phyloP scores from a whole-genome alignment of 1,140 invertebrate species.

The Prorops nasuta region DNA sequence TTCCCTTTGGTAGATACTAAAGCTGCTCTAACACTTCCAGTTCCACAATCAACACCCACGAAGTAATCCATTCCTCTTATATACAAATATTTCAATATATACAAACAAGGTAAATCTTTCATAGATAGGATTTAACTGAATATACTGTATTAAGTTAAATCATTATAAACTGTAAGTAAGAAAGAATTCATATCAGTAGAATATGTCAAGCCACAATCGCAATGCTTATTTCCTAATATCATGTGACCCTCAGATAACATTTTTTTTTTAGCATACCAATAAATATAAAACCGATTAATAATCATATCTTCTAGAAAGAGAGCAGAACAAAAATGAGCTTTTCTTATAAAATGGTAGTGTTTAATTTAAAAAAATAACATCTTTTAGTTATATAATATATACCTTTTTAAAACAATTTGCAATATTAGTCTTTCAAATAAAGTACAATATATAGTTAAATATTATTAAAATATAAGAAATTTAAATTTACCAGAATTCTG shows the following conservation, averaged over 20 bases:
- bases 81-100: constrained; percentile 8
- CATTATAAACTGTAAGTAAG: constrained; percentile 19
- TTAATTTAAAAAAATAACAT: too few species aligned
- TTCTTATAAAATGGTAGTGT: too few species aligned
- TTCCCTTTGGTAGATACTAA: constrained; percentile 69
- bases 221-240: constrained; percentile 20
- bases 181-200: constrained; percentile 21
- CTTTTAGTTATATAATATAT: too few species aligned
- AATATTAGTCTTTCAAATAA: too few species aligned
- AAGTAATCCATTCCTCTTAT: constrained; percentile 63
- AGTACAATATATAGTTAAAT: too few species aligned
- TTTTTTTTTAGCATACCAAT: constrained; percentile 19
- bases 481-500: too few species aligned
- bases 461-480: too few species aligned
- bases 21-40: constrained; percentile 82
- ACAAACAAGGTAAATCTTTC: background rate
- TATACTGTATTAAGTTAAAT: background rate
- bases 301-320: too few species aligned
- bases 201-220: constrained; percentile 13
- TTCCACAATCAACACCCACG: constrained; percentile 93
- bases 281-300: too few species aligned
- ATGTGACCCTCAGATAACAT: constrained; percentile 43
- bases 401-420: too few species aligned
- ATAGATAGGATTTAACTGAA: constrained; percentile 18
- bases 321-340: too few species aligned